phyloP scores from a whole-genome alignment of 2,888 invertebrate genomes.

The Lasioglossum morio region DNA sequence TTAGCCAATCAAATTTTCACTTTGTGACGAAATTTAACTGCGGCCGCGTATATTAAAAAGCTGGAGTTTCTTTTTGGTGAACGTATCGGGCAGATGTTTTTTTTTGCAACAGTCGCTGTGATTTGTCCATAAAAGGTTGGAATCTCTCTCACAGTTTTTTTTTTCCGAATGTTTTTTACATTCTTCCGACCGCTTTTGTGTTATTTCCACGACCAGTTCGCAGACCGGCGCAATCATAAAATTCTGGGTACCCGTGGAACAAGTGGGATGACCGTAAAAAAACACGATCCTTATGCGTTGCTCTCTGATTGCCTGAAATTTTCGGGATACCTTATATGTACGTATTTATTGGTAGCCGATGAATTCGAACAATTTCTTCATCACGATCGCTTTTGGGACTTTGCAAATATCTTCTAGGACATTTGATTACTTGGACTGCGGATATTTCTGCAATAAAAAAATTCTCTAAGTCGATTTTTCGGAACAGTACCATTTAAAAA shows the following conservation, averaged over 20 bases:
- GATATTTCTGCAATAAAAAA: neutral
- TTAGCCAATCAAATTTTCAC: neutral
- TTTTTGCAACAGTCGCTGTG: slow-evolving; percentile 23
- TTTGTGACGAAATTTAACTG: neutral
- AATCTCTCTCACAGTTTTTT: slow-evolving; percentile 18
- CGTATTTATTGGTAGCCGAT: slow-evolving; percentile 7
- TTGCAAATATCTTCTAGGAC: neutral
- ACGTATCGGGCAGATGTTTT: neutral
- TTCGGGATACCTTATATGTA: slow-evolving; percentile 47
- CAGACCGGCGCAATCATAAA: slow-evolving; percentile 57
- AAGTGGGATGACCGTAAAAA: slow-evolving; percentile 61
- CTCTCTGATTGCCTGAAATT: slow-evolving; percentile 49
- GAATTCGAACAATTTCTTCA: slow-evolving; percentile 21
- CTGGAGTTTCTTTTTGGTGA: neutral
- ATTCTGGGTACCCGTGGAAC: slow-evolving; percentile 48
- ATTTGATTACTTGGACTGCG: neutral
- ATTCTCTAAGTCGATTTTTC: neutral
- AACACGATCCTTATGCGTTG: slow-evolving; percentile 49
- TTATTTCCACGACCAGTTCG: slow-evolving; percentile 55
- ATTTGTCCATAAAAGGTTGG: slow-evolving; percentile 23
- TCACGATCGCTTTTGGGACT: neutral
- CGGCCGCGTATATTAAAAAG: neutral
- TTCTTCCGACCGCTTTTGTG: slow-evolving; percentile 48
- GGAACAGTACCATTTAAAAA: neutral
- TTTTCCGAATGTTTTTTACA: slow-evolving; percentile 18